phyloP scores from a whole-genome alignment of 1,140 invertebrate genomes.

The Heliconius melpomene region DNA sequence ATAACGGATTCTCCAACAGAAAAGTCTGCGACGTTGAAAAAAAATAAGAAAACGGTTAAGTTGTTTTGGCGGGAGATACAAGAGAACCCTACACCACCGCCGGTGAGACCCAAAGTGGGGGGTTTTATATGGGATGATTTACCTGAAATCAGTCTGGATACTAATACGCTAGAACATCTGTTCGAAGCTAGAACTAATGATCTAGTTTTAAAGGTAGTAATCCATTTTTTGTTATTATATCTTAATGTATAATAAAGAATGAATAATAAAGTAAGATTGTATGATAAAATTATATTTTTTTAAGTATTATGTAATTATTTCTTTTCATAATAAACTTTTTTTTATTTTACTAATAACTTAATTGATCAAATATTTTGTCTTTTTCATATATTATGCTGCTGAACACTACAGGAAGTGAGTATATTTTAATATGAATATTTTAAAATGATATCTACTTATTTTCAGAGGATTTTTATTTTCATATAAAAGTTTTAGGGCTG shows the following conservation, averaged over 20 bases:
- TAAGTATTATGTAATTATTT: too few species aligned
- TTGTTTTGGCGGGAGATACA: constrained; percentile 99
- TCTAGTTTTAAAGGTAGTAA: constrained; percentile 91
- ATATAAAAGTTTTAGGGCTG: too few species aligned
- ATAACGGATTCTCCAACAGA: constrained; percentile 50
- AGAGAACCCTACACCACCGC: constrained; percentile 89
- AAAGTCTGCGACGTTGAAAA: constrained; percentile 82
- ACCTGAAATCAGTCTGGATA: constrained; percentile 91
- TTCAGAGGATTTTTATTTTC: too few species aligned
- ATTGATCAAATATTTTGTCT: neutral
- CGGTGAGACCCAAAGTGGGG: constrained; percentile 82
- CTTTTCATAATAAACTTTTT: neutral
- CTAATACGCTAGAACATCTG: constrained; percentile 96
- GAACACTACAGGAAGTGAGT: neutral
- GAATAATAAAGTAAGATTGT: too few species aligned
- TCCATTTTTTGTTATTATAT: neutral
- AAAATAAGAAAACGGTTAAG: constrained; percentile 99
- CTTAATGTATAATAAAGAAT: too few species aligned
- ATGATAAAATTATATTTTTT: too few species aligned
- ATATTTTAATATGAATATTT: neutral
- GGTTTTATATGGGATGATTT: constrained; percentile 98
- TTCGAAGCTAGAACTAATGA: constrained; percentile 99
- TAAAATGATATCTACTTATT: neutral
- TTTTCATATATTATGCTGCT: neutral
- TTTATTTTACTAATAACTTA: too few species aligned